Percentiles rank a stretch among this genome's conserved stretches.
Evolutionary conservation across 2,888 invertebrate genomes (phyloP).

Genomic region (Watsonalla binaria): DNA sequence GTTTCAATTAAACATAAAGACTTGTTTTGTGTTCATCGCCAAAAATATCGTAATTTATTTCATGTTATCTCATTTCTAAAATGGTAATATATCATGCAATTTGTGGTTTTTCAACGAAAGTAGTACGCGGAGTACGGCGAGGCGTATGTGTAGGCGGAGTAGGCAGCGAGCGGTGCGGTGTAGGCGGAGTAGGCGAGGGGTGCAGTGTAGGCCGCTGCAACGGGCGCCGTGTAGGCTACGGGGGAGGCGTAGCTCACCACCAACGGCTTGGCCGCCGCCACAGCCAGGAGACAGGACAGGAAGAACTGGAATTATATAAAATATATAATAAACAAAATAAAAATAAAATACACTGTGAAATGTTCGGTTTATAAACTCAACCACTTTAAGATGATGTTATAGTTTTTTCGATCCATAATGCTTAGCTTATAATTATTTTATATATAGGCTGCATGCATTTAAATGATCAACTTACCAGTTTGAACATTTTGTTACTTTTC

Average conservation of each 20-base stretch:
- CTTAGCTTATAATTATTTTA: too few species aligned
- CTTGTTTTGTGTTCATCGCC: too few species aligned
- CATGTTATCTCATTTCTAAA: too few species aligned
- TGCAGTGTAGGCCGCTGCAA: slow-evolving; percentile 63
- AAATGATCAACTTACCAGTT: slow-evolving; percentile 47
- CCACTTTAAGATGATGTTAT: too few species aligned
- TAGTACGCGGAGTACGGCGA: slow-evolving; percentile 40
- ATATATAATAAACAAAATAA: not conserved
- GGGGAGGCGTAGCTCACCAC: slow-evolving; percentile 32
- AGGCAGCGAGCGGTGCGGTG: slow-evolving; percentile 38
- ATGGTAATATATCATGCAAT: too few species aligned
- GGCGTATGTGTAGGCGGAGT: slow-evolving; percentile 41
- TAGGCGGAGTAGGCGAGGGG: slow-evolving; percentile 51
- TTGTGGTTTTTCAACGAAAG: slow-evolving; percentile 16
- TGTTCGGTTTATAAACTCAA: too few species aligned
- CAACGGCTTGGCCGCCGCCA: slow-evolving; percentile 52
- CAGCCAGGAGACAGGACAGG: slow-evolving; percentile 52
- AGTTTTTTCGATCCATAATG: too few species aligned
- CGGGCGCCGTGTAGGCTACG: slow-evolving; percentile 42
- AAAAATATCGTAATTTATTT: too few species aligned
- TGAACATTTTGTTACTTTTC: slow-evolving; percentile 56
- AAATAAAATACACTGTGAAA: not conserved
- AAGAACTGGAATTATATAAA: slow-evolving; percentile 39
- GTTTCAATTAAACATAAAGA: too few species aligned
- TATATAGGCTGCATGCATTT: not conserved